A percentile compares a stretch with the other conserved stretches of the same genome.
phyloP scores from a whole-genome alignment of 2,797 vertebrate species.

The Scarus forsteni region DNA sequence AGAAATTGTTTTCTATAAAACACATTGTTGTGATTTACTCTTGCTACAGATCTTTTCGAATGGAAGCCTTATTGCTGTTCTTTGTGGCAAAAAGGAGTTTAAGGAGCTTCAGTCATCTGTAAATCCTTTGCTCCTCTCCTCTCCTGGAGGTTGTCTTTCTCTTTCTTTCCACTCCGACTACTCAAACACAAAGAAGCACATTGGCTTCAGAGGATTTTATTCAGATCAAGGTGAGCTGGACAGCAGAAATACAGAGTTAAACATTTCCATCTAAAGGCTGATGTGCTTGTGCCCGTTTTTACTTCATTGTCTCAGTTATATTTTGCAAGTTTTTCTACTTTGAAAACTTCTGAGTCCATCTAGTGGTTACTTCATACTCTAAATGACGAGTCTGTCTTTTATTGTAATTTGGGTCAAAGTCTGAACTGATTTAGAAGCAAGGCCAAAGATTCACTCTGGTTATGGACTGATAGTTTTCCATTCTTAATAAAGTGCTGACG shows the following conservation, averaged over 20 bases:
- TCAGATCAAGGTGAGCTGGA: conserved; percentile 84
- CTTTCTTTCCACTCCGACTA: conserved; percentile 90
- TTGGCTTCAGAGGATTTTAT: conserved; percentile 92
- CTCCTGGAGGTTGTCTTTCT: conserved; percentile 82
- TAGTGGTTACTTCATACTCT: not conserved
- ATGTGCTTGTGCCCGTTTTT: not conserved
- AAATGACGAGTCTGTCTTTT: not conserved
- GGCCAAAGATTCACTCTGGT: too few species aligned
- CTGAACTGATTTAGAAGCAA: too few species aligned
- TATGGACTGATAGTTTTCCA: too few species aligned
- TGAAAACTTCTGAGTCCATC: not conserved
- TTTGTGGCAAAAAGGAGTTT: conserved; percentile 85
- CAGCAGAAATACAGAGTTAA: not conserved
- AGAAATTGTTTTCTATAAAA: too few species aligned
- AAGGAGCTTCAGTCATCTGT: conserved; percentile 71
- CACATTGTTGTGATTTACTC: not conserved
- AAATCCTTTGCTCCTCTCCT: conserved; percentile 81
- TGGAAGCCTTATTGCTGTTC: conserved; percentile 55
- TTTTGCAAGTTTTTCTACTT: not conserved
- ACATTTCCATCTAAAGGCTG: not conserved
- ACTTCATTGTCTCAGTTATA: not conserved
- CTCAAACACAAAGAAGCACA: conserved; percentile 89
- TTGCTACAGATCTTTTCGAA: conserved; percentile 72
- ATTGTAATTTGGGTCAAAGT: too few species aligned
- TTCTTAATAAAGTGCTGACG: not conserved